A percentile compares a stretch with the other conserved stretches of the same genome.
Evolutionary conservation across 2,888 invertebrate genomes (phyloP).

Genomic region (Eurytoma californica): DNA sequence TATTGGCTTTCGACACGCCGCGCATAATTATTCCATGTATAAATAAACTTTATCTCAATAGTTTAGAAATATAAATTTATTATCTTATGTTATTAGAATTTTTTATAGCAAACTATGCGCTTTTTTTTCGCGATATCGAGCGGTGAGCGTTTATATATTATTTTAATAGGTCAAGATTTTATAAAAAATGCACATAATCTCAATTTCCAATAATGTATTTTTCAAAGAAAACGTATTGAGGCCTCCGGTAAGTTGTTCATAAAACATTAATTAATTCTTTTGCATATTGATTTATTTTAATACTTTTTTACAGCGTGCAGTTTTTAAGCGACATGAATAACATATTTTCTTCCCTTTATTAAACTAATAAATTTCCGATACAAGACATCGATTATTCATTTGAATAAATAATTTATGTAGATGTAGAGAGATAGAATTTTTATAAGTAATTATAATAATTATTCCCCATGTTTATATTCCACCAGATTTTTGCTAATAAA

Average conservation of each 20-base stretch:
- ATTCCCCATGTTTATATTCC: conserved; percentile 26
- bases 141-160: conserved; percentile 11
- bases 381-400: conserved; percentile 42
- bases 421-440: conserved; percentile 40
- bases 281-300: conserved; percentile 51
- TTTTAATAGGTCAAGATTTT: conserved; percentile 45
- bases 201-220: conserved; percentile 29
- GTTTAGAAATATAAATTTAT: conserved; percentile 17
- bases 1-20: conserved; percentile 16
- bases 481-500: conserved; percentile 10
- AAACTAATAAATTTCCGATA: conserved; percentile 33
- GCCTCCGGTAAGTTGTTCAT: conserved; percentile 19
- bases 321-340: conserved; percentile 9
- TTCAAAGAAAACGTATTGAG: conserved; percentile 12
- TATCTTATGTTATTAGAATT: neutral
- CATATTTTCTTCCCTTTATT: conserved; percentile 34
- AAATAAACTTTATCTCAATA: conserved; percentile 21
- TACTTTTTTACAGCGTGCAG: conserved; percentile 21
- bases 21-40: conserved; percentile 28
- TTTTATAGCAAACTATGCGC: neutral
- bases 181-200: conserved; percentile 35
- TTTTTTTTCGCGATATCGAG: no score
- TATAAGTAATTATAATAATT: conserved; percentile 40
- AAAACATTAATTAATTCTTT: conserved; percentile 39
- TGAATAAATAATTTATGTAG: conserved; percentile 37